Evolutionary conservation across 2,888 invertebrate species (phyloP), one percentile per base, ranked within the genome.

Genomic region (Thymelicus lineola): DNA sequence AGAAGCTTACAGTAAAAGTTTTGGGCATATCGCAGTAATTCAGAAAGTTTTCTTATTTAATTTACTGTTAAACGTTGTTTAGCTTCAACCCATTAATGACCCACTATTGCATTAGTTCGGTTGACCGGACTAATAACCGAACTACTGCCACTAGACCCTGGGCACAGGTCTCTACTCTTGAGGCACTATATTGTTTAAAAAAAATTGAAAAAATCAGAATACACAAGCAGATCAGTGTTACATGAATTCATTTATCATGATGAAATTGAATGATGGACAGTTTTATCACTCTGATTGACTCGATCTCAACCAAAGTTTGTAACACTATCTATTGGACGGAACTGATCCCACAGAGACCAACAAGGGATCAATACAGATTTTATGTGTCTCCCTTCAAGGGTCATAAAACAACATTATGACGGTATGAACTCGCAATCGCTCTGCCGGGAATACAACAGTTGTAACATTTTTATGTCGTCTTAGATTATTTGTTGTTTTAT

Each of bases 381-480:
- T 58, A 48, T 59, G 50, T n/a, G 38, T 66, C 60, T 66, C 66
- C 60, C 66, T 66, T 66, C 66, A 66, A 66, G 66, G 67, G 53
- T 67, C 67, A 67, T 67, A 67, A 67, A 61, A 60, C 67, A 61
- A 53, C 66, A 60, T 66, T 67, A 67, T 61, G 67, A 61, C 60
- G 28, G 60, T 14, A 67, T 50, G 48, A 48, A 15, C 45, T 58
- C 60, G 20, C 60, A 28, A 67, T 60, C 50, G 60, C 17, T 28
- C 66, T 42, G 38, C 7, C 17, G 66, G 66, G 60, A 57, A 50
- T 50, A 60, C 60, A 53, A 46, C 57, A 46, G 66, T 67, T 60
- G 66, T 60, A 38, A 60, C 53, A 20, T 60, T 66, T 66, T 59
- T 60, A 42, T 53, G 42, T 45, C 55, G 55, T 57, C 55, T 57